Percentiles rank a stretch among this genome's conserved stretches.
phyloP scores from a whole-genome alignment of 2,113 vertebrate genomes.

The Notarius quadriscutis region DNA sequence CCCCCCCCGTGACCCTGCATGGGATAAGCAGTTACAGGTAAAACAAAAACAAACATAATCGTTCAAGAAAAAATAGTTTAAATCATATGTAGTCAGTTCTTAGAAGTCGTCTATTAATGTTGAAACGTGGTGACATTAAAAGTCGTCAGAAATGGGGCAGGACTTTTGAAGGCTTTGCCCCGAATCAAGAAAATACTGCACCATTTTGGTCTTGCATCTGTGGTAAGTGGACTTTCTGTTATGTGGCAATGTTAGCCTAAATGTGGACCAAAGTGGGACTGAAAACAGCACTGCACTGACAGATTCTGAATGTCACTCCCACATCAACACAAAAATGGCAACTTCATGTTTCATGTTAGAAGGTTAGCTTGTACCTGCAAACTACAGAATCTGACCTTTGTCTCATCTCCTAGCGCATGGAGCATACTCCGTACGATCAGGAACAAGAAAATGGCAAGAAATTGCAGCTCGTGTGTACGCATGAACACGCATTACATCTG shows the following conservation, averaged over 20 bases:
- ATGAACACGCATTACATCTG: not conserved
- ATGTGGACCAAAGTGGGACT: not conserved
- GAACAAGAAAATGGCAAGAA: not conserved
- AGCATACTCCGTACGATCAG: not conserved
- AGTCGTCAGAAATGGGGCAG: not conserved
- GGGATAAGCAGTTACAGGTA: too few relatives aligned
- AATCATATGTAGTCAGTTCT: not conserved
- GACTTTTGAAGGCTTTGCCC: not conserved
- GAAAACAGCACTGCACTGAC: not conserved
- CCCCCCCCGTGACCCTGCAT: too few relatives aligned
- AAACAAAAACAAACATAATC: too few relatives aligned
- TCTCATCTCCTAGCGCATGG: not conserved
- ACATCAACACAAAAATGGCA: not conserved
- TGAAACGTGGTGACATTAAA: not conserved
- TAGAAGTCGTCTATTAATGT: not conserved
- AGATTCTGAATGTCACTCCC: not conserved
- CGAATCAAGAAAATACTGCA: not conserved
- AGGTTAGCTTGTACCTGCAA: not conserved
- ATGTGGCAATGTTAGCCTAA: not conserved
- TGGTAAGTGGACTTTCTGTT: not conserved
- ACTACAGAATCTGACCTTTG: slow-evolving; percentile 1
- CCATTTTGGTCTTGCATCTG: not conserved
- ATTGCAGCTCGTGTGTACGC: not conserved
- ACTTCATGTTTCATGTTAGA: not conserved
- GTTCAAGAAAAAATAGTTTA: not conserved